phyloP scores from a whole-genome alignment of 2,888 invertebrate species.

The Gerris lacustris region DNA sequence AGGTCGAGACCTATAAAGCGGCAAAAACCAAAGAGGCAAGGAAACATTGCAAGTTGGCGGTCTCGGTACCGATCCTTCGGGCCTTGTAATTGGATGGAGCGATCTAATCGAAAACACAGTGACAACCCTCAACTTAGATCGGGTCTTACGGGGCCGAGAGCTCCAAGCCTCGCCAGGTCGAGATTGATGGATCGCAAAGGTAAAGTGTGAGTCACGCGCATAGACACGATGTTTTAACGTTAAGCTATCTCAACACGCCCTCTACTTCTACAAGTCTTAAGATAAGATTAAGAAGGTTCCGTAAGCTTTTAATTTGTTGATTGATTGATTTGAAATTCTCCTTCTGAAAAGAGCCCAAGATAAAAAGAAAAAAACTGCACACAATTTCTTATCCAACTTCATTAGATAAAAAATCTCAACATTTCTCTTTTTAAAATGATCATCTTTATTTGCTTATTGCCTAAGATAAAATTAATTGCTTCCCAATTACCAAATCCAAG shows the following conservation, averaged over 20 bases:
- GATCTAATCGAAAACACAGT: too few relatives aligned
- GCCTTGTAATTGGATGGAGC: too few relatives aligned
- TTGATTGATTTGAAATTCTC: neutral
- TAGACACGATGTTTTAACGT: too few relatives aligned
- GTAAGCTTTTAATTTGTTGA: slow-evolving; percentile 1
- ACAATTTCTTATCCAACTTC: neutral
- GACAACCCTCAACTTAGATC: too few relatives aligned
- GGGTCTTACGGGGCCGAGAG: too few relatives aligned
- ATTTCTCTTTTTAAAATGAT: too few relatives aligned
- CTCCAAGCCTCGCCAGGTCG: neutral
- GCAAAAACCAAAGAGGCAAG: too few relatives aligned
- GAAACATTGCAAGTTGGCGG: too few relatives aligned
- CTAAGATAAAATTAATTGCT: neutral
- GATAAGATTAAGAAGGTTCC: neutral
- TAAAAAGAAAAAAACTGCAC: neutral
- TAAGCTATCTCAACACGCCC: too few relatives aligned
- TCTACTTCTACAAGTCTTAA: neutral
- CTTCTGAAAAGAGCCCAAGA: neutral
- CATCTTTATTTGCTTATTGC: neutral
- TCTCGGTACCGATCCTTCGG: too few relatives aligned
- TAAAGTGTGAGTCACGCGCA: neutral
- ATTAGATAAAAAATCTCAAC: neutral
- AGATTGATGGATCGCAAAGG: neutral
- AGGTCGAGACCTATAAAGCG: too few relatives aligned
- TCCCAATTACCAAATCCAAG: too few relatives aligned